A percentile compares a stretch with the other conserved stretches of the same genome.
These are phyloP conservation scores for Isaurus tuberculatus DNA, from an alignment of 92 coral and sea anemone genomes.

Conservation along the genomic window DNA sequence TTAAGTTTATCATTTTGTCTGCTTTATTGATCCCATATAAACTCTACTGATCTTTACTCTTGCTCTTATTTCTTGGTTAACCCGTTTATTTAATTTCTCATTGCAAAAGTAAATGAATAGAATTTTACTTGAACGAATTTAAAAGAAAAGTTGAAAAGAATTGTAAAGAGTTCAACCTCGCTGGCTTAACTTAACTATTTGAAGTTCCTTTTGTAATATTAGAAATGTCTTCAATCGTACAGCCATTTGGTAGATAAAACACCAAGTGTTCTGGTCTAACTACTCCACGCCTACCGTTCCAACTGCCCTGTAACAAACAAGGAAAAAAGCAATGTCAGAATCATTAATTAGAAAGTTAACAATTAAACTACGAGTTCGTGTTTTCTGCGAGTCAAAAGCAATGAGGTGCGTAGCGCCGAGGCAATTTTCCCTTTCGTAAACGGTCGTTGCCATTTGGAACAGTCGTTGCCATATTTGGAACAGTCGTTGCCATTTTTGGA, in stretches of 20 bases:
- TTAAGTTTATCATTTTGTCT: too few species aligned
- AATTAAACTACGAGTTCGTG: neutral
- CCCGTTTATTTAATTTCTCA: too few species aligned
- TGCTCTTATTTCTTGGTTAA: neutral
- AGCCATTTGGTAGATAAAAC: neutral
- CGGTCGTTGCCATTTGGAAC: too few species aligned
- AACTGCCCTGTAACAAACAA: slow-evolving; percentile 54
- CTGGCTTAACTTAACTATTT: neutral
- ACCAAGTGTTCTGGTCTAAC: slow-evolving; percentile 40
- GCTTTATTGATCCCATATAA: too few species aligned
- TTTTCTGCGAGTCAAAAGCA: neutral
- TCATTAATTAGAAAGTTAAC: neutral
- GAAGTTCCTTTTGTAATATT: neutral
- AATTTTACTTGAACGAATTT: neutral
- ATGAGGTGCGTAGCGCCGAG: too few species aligned
- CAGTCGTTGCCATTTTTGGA: too few species aligned
- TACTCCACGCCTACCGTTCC: slow-evolving; percentile 51
- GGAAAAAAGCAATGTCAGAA: neutral
- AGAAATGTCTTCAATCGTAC: neutral
- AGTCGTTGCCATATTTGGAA: too few species aligned
- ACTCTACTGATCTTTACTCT: too few species aligned
- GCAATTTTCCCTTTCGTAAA: too few species aligned
- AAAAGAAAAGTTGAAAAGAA: neutral
- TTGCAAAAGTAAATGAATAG: too few species aligned
- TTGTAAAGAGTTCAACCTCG: neutral